phyloP scores from a whole-genome alignment of 2,113 vertebrate genomes.

The Glaucidium brasilianum region DNA sequence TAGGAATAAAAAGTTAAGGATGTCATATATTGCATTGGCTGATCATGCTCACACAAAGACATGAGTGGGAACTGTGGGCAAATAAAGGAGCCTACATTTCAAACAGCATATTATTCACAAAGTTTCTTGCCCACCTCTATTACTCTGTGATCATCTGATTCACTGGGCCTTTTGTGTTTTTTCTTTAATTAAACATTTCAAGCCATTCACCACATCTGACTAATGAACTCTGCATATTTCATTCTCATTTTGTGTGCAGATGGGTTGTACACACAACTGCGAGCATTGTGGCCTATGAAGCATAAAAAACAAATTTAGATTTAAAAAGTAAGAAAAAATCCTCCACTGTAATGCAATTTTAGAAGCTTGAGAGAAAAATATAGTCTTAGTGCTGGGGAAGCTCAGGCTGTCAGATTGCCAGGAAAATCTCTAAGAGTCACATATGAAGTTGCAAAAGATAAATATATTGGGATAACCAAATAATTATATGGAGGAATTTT shows the following conservation, averaged over 20 bases:
- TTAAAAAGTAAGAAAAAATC: background rate
- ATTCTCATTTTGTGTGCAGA: slow-evolving; percentile 33
- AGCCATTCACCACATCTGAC: slow-evolving; percentile 31
- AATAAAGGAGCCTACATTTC: background rate
- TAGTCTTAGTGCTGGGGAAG: background rate
- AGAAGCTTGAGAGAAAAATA: background rate
- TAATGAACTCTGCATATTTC: slow-evolving; percentile 29
- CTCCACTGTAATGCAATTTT: background rate
- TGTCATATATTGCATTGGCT: background rate
- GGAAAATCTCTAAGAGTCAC: background rate
- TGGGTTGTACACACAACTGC: background rate
- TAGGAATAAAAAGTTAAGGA: background rate
- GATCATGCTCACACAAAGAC: background rate
- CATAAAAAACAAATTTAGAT: background rate
- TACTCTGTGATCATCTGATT: background rate
- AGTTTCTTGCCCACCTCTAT: background rate
- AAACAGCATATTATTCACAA: background rate
- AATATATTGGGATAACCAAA: background rate
- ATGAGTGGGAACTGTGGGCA: background rate
- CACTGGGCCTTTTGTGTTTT: background rate
- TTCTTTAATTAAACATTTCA: slow-evolving; percentile 47
- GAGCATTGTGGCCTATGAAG: background rate
- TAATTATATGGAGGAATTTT: background rate
- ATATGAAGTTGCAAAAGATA: background rate
- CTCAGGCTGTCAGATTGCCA: background rate